These are phyloP conservation scores for Tetramorium simillimum DNA, from an alignment of 1,140 invertebrate species.

Conservation along the genomic window DNA sequence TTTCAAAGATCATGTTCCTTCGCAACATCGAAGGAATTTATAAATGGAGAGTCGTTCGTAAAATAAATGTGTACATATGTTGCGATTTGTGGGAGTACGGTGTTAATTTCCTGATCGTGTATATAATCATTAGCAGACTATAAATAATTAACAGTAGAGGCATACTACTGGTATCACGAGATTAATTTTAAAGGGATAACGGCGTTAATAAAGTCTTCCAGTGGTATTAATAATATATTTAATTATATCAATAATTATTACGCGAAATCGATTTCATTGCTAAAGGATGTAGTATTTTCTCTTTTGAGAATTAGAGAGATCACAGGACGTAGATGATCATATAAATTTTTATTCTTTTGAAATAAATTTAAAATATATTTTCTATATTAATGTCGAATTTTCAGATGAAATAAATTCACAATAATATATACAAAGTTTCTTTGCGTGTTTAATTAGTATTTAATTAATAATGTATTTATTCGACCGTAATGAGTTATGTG, in stretches of 20 bases:
- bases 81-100: neutral
- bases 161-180: neutral
- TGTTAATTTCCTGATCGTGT: slow-evolving; percentile 31
- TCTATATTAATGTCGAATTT: neutral
- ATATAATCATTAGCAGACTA: slow-evolving; percentile 30
- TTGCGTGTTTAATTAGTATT: slow-evolving; percentile 15
- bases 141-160: slow-evolving; percentile 57
- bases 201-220: slow-evolving; percentile 31
- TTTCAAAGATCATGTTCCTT: neutral
- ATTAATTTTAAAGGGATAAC: neutral
- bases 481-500: neutral
- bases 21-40: slow-evolving; percentile 14
- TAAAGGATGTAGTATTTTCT: neutral
- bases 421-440: neutral
- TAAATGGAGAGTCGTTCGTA: neutral
- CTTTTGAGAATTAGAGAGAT: neutral
- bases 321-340: neutral
- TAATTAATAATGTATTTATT: slow-evolving; percentile 10
- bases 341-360: neutral
- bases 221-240: slow-evolving; percentile 50
- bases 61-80: slow-evolving; percentile 56
- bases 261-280: neutral
- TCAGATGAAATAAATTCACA: neutral
- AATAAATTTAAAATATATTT: neutral
- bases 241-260: slow-evolving; percentile 33